Conservation (phyloP, 2,113 vertebrate genomes). For the Equus quagga region DNA sequence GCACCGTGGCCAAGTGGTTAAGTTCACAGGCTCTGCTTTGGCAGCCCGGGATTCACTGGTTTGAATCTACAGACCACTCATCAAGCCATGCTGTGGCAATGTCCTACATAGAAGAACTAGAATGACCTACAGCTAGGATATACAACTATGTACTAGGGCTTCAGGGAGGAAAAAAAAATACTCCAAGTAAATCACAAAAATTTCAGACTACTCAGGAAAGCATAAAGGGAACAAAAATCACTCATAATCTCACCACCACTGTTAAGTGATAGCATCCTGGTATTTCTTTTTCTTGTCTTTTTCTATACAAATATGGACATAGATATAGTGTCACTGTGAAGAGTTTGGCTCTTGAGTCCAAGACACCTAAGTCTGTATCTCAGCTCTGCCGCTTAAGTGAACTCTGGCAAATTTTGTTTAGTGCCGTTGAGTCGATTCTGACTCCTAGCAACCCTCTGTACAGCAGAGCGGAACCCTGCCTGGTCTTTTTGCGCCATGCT, state of each 20-base stretch:
- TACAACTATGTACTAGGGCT: too few species aligned
- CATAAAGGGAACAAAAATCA: constrained; percentile 54
- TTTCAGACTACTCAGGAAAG: constrained; percentile 32
- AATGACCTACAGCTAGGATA: too few species aligned
- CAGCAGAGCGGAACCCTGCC: too few species aligned
- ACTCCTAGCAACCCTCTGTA: too few species aligned
- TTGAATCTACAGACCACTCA: too few species aligned
- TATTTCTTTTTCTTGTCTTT: constrained; percentile 5
- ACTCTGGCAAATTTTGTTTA: not conserved
- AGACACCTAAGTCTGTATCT: not conserved
- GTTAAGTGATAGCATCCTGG: not conserved
- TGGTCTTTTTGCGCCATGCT: too few species aligned
- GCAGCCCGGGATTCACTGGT: too few species aligned
- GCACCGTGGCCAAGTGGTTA: too few species aligned
- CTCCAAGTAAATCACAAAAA: constrained; percentile 33
- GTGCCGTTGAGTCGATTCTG: too few species aligned
- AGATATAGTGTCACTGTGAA: not conserved
- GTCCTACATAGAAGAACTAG: too few species aligned
- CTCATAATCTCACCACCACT: not conserved
- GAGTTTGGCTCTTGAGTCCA: not conserved
- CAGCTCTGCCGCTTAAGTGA: constrained; percentile 3
- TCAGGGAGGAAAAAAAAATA: not conserved
- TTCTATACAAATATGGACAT: constrained; percentile 36
- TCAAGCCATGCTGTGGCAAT: too few species aligned
- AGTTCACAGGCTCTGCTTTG: too few species aligned